A percentile compares a stretch with the other conserved stretches of the same genome.
Conservation (phyloP, 2,888 invertebrate genomes). For the Tribolium freemani region DNA sequence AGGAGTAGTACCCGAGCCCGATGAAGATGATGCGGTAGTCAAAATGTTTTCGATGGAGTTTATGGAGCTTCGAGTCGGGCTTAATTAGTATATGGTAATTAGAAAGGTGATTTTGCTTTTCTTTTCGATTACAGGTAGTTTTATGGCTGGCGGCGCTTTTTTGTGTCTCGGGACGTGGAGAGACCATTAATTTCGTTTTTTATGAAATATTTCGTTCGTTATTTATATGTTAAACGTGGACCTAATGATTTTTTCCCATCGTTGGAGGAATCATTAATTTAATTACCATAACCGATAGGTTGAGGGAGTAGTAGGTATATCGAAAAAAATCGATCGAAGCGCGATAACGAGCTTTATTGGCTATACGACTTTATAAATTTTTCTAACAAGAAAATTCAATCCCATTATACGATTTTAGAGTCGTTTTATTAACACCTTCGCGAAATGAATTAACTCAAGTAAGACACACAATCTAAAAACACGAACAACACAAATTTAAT, state of each 20-base stretch:
- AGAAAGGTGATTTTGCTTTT: constrained; percentile 63
- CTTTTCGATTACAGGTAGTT: constrained; percentile 54
- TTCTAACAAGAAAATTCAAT: no score
- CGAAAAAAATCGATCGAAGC: not conserved
- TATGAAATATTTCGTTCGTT: constrained; percentile 39
- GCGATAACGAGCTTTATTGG: not conserved
- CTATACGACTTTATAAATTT: no score
- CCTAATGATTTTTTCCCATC: constrained; percentile 34
- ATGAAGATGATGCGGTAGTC: constrained; percentile 52
- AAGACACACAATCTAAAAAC: not conserved
- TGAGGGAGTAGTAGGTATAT: not conserved
- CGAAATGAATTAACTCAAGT: not conserved
- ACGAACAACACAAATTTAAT: not conserved
- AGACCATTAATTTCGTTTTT: constrained; percentile 44
- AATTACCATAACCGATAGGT: constrained; percentile 19
- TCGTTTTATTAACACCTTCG: no score
- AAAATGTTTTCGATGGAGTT: constrained; percentile 48
- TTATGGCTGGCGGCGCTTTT: constrained; percentile 44
- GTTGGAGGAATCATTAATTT: constrained; percentile 29
- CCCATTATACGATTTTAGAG: no score
- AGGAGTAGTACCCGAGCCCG: constrained; percentile 54
- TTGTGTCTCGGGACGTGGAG: constrained; percentile 24
- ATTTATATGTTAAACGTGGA: constrained; percentile 41
- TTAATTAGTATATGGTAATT: constrained; percentile 66
- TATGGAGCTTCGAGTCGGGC: constrained; percentile 34